These are phyloP conservation scores for Merodon equestris DNA, from an alignment of 2,888 invertebrate genomes.

Conservation along the genomic window DNA sequence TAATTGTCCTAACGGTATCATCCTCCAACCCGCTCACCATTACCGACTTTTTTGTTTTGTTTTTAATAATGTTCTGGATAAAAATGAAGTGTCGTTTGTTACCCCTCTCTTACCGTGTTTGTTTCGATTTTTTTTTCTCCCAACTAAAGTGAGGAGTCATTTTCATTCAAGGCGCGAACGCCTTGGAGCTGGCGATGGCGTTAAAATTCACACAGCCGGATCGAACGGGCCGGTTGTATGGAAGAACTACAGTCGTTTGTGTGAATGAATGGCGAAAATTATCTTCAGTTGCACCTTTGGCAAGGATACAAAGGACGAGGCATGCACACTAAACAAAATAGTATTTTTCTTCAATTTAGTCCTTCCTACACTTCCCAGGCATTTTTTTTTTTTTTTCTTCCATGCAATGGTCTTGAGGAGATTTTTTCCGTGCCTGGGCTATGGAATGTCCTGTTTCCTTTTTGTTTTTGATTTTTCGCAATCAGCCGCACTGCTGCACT, in stretches of 20 bases:
- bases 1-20: slow-evolving; percentile 64
- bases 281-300: slow-evolving; percentile 58
- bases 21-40: slow-evolving; percentile 48
- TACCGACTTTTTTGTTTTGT: background rate
- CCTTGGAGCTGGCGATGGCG: slow-evolving; percentile 23
- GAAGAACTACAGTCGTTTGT: slow-evolving; percentile 35
- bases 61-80: slow-evolving; percentile 18
- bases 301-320: slow-evolving; percentile 27
- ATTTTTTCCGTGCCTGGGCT: background rate
- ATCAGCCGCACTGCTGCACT: slow-evolving; percentile 68
- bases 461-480: slow-evolving; percentile 36
- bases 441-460: background rate
- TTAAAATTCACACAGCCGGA: background rate
- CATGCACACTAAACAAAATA: slow-evolving; percentile 57
- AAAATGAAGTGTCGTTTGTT: slow-evolving; percentile 60
- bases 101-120: slow-evolving; percentile 39
- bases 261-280: slow-evolving; percentile 61
- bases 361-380: background rate
- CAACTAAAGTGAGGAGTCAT: slow-evolving; percentile 9
- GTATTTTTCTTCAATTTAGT: slow-evolving; percentile 59
- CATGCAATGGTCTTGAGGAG: background rate
- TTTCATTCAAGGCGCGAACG: slow-evolving; percentile 53
- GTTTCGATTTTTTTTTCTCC: slow-evolving; percentile 20
- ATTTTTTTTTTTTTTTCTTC: too few relatives aligned
- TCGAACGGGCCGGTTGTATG: too few relatives aligned